These are phyloP conservation scores for Meloidogyne hapla DNA, from an alignment of 1,140 invertebrate species.

Conservation along the genomic window DNA sequence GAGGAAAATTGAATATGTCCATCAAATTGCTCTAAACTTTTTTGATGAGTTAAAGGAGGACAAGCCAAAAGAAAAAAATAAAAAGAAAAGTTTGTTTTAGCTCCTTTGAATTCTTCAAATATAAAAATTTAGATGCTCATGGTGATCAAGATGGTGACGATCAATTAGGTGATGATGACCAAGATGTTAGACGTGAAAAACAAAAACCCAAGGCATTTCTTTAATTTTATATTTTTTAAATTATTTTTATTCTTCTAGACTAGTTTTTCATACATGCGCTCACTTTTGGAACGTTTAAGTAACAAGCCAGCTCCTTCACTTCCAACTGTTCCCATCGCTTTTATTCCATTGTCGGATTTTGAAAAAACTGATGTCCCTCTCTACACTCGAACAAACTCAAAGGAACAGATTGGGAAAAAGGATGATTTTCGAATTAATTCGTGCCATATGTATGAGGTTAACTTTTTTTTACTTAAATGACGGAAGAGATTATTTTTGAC, in stretches of 20 bases:
- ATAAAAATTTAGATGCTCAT: not conserved
- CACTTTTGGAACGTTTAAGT: slow-evolving; percentile 1
- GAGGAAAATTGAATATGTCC: slow-evolving; percentile 42
- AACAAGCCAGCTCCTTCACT: slow-evolving; percentile 16
- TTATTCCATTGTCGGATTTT: slow-evolving; percentile 45
- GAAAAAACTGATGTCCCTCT: slow-evolving; percentile 48
- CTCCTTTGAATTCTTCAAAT: not conserved
- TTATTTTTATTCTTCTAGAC: not conserved
- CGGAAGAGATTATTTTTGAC: no score
- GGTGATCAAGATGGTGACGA: slow-evolving; percentile 16
- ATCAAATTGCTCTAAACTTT: slow-evolving; percentile 34
- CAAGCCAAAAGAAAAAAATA: slow-evolving; percentile 29
- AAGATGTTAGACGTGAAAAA: not conserved
- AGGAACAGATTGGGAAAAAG: slow-evolving; percentile 59
- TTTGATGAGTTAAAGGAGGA: slow-evolving; percentile 34
- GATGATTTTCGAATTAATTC: slow-evolving; percentile 66
- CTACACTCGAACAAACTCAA: slow-evolving; percentile 34
- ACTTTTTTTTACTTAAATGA: no score
- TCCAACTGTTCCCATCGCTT: slow-evolving; percentile 42
- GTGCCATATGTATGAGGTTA: slow-evolving; percentile 54
- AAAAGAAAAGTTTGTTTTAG: slow-evolving; percentile 14
- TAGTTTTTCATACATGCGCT: slow-evolving; percentile 10
- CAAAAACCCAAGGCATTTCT: slow-evolving; percentile 18
- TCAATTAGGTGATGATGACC: slow-evolving; percentile 10
- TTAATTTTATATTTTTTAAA: not conserved